These are phyloP conservation scores for Coelopa pilipes DNA, from an alignment of 2,888 invertebrate species.

Conservation along the genomic window DNA sequence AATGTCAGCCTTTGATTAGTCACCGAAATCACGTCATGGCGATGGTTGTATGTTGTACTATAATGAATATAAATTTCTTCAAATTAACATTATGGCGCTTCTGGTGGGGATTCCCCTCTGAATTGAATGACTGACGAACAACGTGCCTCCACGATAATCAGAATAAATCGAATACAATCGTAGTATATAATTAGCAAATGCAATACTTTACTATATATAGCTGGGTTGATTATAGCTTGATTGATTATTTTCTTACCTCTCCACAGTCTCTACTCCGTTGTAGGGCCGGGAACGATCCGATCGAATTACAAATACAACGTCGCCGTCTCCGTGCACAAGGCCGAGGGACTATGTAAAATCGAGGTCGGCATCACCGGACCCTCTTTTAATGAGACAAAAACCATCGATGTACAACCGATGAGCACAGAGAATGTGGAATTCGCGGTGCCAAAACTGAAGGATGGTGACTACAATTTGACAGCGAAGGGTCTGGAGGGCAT, in stretches of 20 bases:
- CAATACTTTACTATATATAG: too few relatives aligned
- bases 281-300: constrained; percentile 81
- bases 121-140: too few relatives aligned
- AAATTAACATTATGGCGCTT: too few relatives aligned
- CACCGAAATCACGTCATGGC: too few relatives aligned
- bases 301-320: constrained; percentile 88
- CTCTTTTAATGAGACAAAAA: constrained; percentile 76
- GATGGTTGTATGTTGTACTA: too few relatives aligned
- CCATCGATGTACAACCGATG: constrained; percentile 77
- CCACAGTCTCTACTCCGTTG: constrained; percentile 74
- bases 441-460: constrained; percentile 68
- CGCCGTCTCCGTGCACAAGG: constrained; percentile 73
- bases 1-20: too few relatives aligned
- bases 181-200: too few relatives aligned
- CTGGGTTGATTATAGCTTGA: too few relatives aligned
- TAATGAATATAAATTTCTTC: too few relatives aligned
- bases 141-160: too few relatives aligned
- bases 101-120: too few relatives aligned
- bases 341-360: constrained; percentile 66
- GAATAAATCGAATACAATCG: too few relatives aligned
- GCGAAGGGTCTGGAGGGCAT: constrained; percentile 75
- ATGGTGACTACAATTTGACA: constrained; percentile 57
- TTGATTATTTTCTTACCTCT: constrained; percentile 3
- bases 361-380: constrained; percentile 81
- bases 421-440: constrained; percentile 77